Evolutionary conservation across 37 sponge, comb jelly and placozoan species (phyloP).

Genomic region (Chondrosia reniformis): DNA sequence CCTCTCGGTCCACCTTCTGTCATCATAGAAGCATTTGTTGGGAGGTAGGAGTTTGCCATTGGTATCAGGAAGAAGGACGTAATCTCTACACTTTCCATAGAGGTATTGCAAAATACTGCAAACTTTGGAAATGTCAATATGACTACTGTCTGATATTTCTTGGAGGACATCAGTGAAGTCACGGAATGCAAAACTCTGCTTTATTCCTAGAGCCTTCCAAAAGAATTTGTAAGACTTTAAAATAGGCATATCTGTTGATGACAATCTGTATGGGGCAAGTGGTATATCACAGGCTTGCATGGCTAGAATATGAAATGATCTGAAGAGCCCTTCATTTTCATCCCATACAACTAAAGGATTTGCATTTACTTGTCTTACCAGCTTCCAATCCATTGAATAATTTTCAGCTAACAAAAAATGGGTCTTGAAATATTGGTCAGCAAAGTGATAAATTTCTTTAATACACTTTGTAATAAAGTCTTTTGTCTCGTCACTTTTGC

Average conservation of each 20-base stretch:
- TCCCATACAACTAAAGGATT: background rate
- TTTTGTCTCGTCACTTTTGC: too few species aligned
- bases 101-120: background rate
- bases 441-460: too few species aligned
- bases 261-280: background rate
- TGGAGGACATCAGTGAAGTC: background rate
- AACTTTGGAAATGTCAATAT: background rate
- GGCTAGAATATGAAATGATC: background rate
- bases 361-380: background rate
- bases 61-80: conserved; percentile 30
- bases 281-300: background rate
- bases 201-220: conserved; percentile 14
- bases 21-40: conserved; percentile 42
- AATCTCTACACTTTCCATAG: background rate
- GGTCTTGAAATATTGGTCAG: background rate
- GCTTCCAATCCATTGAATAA: background rate
- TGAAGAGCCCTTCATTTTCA: background rate
- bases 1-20: conserved; percentile 26
- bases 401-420: background rate
- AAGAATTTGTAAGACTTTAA: background rate
- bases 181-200: background rate
- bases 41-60: conserved; percentile 6
- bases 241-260: background rate
- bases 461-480: too few species aligned
- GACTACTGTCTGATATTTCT: background rate